phyloP scores from a whole-genome alignment of 1,140 invertebrate species.

The Drosophila nebulosa region DNA sequence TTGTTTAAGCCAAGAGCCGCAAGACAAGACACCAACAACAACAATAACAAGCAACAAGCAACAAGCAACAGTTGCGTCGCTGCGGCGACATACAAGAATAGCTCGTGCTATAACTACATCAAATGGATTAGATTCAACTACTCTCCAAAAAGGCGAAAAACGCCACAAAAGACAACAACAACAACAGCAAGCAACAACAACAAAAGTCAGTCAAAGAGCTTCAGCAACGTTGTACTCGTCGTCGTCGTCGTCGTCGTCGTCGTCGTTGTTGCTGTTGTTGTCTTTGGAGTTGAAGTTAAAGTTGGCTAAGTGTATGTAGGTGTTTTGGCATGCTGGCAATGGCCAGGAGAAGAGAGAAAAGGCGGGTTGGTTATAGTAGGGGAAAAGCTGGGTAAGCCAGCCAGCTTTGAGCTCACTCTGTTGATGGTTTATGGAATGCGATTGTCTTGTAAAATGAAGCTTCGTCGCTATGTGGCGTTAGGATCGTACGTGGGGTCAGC shows the following conservation, averaged over 20 bases:
- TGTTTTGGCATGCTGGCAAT: slow-evolving; percentile 64
- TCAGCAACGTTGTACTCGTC: not conserved
- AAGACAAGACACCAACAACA: not conserved
- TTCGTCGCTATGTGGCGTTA: slow-evolving; percentile 28
- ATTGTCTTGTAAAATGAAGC: slow-evolving; percentile 22
- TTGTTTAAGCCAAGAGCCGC: slow-evolving; percentile 44
- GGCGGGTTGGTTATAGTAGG: slow-evolving; percentile 21
- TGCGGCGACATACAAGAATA: slow-evolving; percentile 71
- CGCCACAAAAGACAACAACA: slow-evolving; percentile 62
- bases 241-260: not conserved
- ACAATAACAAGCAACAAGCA: not conserved
- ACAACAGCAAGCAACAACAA: slow-evolving; percentile 30
- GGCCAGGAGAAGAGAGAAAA: slow-evolving; percentile 22
- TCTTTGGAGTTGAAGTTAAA: slow-evolving; percentile 23
- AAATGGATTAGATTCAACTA: slow-evolving; percentile 80
- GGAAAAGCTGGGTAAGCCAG: slow-evolving; percentile 4
- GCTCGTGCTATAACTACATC: slow-evolving; percentile 79
- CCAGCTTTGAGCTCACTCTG: not conserved
- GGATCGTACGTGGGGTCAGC: slow-evolving; percentile 66
- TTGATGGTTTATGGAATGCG: slow-evolving; percentile 60
- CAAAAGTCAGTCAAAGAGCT: not conserved
- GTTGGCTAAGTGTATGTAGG: slow-evolving; percentile 68
- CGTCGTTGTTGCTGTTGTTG: no score
- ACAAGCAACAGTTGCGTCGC: slow-evolving; percentile 8
- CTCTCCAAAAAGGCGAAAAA: slow-evolving; percentile 75